phyloP scores from a whole-genome alignment of 2,797 vertebrate species.

The Bovichtus diacanthus region DNA sequence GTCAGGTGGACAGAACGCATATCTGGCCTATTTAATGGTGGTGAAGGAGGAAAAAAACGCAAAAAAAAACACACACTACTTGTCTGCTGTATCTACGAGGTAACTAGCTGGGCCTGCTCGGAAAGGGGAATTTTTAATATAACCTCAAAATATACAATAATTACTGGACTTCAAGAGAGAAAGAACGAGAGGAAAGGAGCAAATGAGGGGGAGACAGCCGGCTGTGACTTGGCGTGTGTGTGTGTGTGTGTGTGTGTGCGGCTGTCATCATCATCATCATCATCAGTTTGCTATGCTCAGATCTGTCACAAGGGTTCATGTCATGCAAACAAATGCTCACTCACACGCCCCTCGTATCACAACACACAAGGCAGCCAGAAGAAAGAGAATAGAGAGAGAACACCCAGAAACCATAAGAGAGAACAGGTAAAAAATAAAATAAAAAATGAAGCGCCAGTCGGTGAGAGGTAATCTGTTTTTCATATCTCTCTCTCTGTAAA shows the following conservation, averaged over 20 bases:
- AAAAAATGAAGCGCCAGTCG: conserved; percentile 38
- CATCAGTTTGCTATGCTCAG: conserved; percentile 18
- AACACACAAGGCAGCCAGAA: conserved; percentile 1
- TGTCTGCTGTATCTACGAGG: too few relatives aligned
- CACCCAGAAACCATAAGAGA: neutral
- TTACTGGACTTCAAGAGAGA: neutral
- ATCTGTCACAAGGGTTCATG: conserved; percentile 42
- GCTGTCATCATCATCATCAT: conserved; percentile 17
- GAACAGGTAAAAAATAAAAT: conserved; percentile 45
- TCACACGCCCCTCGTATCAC: conserved; percentile 11
- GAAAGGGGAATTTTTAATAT: neutral
- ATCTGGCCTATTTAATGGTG: conserved; percentile 32
- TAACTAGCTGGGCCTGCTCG: neutral
- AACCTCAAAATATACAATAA: neutral
- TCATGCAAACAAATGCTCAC: conserved; percentile 42
- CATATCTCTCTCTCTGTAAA: conserved; percentile 42
- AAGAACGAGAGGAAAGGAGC: neutral
- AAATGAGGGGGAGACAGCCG: neutral
- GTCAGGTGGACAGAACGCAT: conserved; percentile 26
- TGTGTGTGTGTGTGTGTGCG: neutral
- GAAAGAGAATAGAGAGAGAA: neutral
- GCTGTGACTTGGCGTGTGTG: neutral
- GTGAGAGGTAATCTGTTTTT: conserved; percentile 36
- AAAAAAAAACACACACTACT: neutral
- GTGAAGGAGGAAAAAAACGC: neutral